These are phyloP conservation scores for Tethea ocularis DNA, from an alignment of 2,888 invertebrate genomes.

Conservation along the genomic window DNA sequence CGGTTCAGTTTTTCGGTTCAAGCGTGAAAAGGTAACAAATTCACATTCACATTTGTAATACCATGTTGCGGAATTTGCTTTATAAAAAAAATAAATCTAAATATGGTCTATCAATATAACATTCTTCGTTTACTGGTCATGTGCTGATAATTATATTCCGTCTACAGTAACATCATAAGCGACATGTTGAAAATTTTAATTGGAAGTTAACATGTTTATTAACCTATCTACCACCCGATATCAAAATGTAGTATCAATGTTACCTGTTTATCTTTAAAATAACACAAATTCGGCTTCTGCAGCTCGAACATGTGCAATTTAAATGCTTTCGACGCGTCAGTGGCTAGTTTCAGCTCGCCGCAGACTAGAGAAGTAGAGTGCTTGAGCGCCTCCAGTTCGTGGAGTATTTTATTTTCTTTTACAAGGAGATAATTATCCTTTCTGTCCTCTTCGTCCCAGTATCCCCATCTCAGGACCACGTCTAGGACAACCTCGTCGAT, in stretches of 20 bases:
- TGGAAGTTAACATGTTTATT: too few relatives aligned
- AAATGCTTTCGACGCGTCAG: slow-evolving; percentile 88
- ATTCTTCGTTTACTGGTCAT: too few relatives aligned
- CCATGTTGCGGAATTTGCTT: too few relatives aligned
- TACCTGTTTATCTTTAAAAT: slow-evolving; percentile 90
- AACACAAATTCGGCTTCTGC: slow-evolving; percentile 89
- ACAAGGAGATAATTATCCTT: slow-evolving; percentile 92
- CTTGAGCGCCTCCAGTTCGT: slow-evolving; percentile 79
- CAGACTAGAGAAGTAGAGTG: slow-evolving; percentile 86
- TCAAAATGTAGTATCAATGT: slow-evolving; percentile 3
- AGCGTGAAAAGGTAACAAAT: too few relatives aligned
- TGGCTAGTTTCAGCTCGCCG: slow-evolving; percentile 91
- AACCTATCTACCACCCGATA: too few relatives aligned
- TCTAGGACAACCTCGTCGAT: slow-evolving; percentile 88
- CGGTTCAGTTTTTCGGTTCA: too few relatives aligned
- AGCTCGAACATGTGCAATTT: slow-evolving; percentile 92
- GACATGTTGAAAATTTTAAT: too few relatives aligned
- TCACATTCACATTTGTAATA: too few relatives aligned
- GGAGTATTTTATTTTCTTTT: slow-evolving; percentile 76
- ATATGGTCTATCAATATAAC: too few relatives aligned
- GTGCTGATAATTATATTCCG: too few relatives aligned
- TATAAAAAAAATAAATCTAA: too few relatives aligned
- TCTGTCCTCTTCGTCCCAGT: slow-evolving; percentile 94
- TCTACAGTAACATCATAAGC: too few relatives aligned
- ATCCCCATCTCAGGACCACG: slow-evolving; percentile 91